Evolutionary conservation across 2,113 vertebrate genomes (phyloP).

Genomic region (Pangasianodon gigas): DNA sequence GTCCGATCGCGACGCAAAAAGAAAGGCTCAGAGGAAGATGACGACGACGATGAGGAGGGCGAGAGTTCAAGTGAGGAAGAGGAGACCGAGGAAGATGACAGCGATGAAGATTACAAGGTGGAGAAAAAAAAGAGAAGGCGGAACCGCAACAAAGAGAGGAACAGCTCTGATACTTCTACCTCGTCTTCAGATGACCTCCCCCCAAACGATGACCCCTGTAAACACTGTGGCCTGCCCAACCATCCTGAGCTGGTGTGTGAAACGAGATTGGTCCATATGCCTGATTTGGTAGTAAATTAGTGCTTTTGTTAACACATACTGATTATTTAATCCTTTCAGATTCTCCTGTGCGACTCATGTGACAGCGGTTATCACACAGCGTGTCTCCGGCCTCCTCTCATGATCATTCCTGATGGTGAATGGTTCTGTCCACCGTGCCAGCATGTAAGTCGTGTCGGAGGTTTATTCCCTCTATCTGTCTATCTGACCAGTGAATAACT

Average conservation of each 20-base stretch:
- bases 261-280: too few species aligned
- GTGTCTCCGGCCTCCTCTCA: conserved; percentile 92
- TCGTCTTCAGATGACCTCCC: conserved; percentile 80
- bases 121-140: conserved; percentile 73
- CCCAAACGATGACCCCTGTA: conserved; percentile 92
- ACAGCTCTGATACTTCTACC: conserved; percentile 76
- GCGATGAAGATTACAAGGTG: conserved; percentile 84
- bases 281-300: background rate
- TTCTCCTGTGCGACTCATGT: conserved; percentile 92
- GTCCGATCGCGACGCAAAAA: conserved; percentile 84
- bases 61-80: conserved; percentile 64
- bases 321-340: conserved; percentile 69
- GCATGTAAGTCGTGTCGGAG: conserved; percentile 80
- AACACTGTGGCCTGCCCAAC: conserved; percentile 96
- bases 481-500: background rate
- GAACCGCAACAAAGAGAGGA: conserved; percentile 74
- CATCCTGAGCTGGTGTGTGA: conserved; percentile 90
- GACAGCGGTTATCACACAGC: conserved; percentile 97
- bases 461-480: background rate
- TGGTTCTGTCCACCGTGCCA: conserved; percentile 98
- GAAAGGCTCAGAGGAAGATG: conserved; percentile 87
- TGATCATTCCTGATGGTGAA: conserved; percentile 97
- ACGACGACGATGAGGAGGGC: conserved; percentile 67
- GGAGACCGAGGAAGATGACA: conserved; percentile 82
- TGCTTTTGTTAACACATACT: background rate